Evolutionary conservation across 35 echinoderm and acorn worm genomes (phyloP), one percentile per base, ranked within the genome.

Genomic region (Apostichopus japonicus): DNA sequence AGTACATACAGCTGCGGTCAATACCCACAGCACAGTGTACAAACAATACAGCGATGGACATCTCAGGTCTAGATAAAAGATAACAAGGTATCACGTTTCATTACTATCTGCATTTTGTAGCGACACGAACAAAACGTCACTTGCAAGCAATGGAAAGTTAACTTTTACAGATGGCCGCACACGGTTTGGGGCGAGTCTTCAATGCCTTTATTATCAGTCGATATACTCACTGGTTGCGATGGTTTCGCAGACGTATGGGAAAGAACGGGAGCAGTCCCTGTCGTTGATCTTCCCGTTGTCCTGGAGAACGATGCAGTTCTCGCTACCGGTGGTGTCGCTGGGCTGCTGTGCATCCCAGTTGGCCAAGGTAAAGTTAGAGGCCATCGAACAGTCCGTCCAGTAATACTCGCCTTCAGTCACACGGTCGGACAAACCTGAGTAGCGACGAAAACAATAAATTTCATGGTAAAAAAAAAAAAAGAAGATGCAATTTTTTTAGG

Each of bases 161-260:
- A 33, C 27, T 33, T 33, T 33, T 33, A 1, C 27, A 33, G 27
- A 33, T 33, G 27, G 27, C 27, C 27, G 27, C 27, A 33, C 27
- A 1, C 27, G 27, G 27, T 33, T 33, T 33, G 27, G 27, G 27
- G 27, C 27, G 27, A 33, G 27, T 33, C 27, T 33, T 33, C 27
- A 33, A 33, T 33, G 27, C 27, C 27, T 33, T 33, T 33, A 33
- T 33, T 33, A 33, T 33, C 27, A 33, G 27, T 33, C 27, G 27
- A 33, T 33, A 33, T 87, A 70, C 93, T 91, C 96, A 98, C 97
- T 93, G 96, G 86, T 96, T 1, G 87, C 77, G 17, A 77, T 95
- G 52, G 94, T 88, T 94, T 98, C 97, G 82, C 97, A 98, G n/a
- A 98, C 95, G 44, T 94, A 98, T 0, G 89, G 65, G 21, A 94